These are phyloP conservation scores for Brachyrhaphis roseni DNA, from an alignment of 2,797 vertebrate genomes.

Conservation along the genomic window DNA sequence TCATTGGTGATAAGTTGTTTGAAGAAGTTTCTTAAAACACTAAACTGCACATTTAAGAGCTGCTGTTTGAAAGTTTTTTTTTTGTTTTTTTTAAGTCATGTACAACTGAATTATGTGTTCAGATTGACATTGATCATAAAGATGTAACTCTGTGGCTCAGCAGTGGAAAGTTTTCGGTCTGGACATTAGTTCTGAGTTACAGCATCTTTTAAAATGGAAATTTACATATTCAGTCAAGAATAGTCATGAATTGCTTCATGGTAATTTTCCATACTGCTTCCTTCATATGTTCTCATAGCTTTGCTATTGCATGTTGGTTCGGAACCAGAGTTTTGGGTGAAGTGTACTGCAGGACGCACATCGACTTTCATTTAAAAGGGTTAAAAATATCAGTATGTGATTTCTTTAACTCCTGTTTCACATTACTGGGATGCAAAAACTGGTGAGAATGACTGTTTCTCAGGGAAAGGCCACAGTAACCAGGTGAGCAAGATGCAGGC, in stretches of 20 bases:
- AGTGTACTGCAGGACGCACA: not conserved
- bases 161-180: not conserved
- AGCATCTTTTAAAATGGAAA: not conserved
- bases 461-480: slow-evolving; percentile 95
- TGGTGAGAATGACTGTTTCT: slow-evolving; percentile 88
- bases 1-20: not conserved
- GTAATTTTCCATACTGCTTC: not conserved
- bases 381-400: not conserved
- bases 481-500: slow-evolving; percentile 88
- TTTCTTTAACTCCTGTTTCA: slow-evolving; percentile 82
- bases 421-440: slow-evolving; percentile 96
- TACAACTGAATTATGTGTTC: not conserved
- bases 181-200: too few relatives aligned
- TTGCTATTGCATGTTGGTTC: not conserved
- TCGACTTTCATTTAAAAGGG: not conserved
- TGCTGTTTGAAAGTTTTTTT: not conserved
- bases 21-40: not conserved
- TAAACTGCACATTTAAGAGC: not conserved
- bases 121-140: not conserved
- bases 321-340: not conserved
- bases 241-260: not conserved
- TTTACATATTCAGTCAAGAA: not conserved
- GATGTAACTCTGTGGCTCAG: not conserved
- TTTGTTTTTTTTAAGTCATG: not conserved
- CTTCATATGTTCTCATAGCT: not conserved